These are phyloP conservation scores for Caradrina kadenii DNA, from an alignment of 2,888 invertebrate species.

Conservation along the genomic window DNA sequence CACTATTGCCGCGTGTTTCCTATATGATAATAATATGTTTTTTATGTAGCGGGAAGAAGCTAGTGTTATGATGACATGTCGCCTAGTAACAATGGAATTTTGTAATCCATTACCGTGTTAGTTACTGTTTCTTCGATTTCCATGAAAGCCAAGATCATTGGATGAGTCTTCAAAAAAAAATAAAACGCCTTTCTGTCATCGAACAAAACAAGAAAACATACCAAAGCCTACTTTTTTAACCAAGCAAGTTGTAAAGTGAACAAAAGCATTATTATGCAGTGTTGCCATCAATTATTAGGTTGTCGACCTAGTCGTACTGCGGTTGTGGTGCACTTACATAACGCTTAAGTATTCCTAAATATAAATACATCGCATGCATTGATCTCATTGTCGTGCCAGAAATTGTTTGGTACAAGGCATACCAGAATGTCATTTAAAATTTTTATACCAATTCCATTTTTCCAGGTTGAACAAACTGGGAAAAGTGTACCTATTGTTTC, in stretches of 20 bases:
- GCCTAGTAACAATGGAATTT: too few species aligned
- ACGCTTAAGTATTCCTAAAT: conserved; percentile 62
- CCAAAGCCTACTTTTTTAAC: background rate
- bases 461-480: background rate
- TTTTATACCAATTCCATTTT: background rate
- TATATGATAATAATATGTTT: too few species aligned
- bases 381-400: conserved; percentile 84
- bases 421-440: background rate
- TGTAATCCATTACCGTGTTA: too few species aligned
- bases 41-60: too few species aligned
- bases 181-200: background rate
- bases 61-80: too few species aligned
- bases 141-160: background rate
- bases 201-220: background rate
- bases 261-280: background rate
- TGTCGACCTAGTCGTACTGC: conserved; percentile 43
- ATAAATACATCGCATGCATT: conserved; percentile 75
- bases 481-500: too few species aligned
- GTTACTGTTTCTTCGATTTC: too few species aligned
- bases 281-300: conserved; percentile 48
- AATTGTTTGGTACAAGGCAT: conserved; percentile 67
- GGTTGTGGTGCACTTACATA: conserved; percentile 51
- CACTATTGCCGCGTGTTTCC: too few species aligned
- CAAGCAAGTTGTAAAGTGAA: background rate
- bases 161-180: background rate